Base-by-base conservation (phyloP, 2,888 invertebrate genomes). In the Trissonchulus latispiculum region DNA sequence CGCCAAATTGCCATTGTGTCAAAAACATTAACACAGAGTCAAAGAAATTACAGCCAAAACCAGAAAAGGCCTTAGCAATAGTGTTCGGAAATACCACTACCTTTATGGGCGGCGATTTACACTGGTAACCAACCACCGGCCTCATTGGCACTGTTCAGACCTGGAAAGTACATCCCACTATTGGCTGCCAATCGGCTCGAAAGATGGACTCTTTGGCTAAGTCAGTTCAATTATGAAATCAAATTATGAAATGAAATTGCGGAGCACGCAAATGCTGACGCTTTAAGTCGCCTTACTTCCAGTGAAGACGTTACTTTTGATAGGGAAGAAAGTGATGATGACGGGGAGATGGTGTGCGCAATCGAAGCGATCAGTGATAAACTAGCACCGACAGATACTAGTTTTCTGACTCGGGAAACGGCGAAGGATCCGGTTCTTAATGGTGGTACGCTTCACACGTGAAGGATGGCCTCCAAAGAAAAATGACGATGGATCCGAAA, bases 161-260 rank as follows among this genome's bases (percentile, higher is more conserved):
- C 64, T 35, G 73, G 36, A 28, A 72, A 76, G 61, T 29, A 35
- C 33, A 66, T 64, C 31, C 73, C 75, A 36, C 1, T 59, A n/a
- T 36, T 76, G 31, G 75, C 75, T 28, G 74, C 75, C 32, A 74
- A 61, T 3, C 75, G 75, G 3, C 61, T 75, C 3, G 76, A 67
- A 32, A 36, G 73, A n/a, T 77, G 76, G 76, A 72, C 75, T 0
- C 62, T 77, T n/a, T 35, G 36, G 3, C n/a, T n/a, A n/a, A n/a
- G n/a, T n/a, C n/a, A n/a, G n/a, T n/a, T n/a, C n/a, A n/a, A n/a
- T n/a, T n/a, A 62, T 29, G 8, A 71, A 33, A 28, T 71, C n/a
- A 3, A 69, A 71, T 70, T 69, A n/a, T n/a, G n/a, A n/a, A n/a
- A n/a, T n/a, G n/a, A n/a, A n/a, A n/a, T n/a, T n/a, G n/a, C n/a